Base-by-base conservation (phyloP, 1,140 invertebrate genomes). In the Sycophila sp. region DNA sequence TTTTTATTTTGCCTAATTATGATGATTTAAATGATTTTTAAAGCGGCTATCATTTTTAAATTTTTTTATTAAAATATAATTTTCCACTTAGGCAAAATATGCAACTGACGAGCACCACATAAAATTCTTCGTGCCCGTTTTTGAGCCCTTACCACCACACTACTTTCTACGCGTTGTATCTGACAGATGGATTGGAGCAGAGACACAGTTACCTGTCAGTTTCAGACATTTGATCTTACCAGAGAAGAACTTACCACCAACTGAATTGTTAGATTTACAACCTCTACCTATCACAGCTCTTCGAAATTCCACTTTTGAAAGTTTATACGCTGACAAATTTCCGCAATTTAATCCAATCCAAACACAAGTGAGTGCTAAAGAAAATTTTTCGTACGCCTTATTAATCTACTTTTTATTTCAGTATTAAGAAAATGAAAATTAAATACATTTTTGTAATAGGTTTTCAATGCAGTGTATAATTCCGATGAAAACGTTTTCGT, bases 401-500 rank as follows among this genome's bases (percentile, higher is more conserved):
- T n/a, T n/a, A n/a, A n/a, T n/a, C n/a, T n/a, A 4, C 2, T n/a
- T 30, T 1, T 30, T 30, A 38, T n/a, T n/a, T n/a, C n/a, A n/a
- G n/a, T n/a, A n/a, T n/a, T n/a, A n/a, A n/a, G n/a, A 36, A 22
- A 8, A 40, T 47, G 6, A 22, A 24, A 36, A 58, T n/a, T 47
- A 28, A 42, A 42, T 22, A n/a, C n/a, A n/a, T 11, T 22, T 47
- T 3, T 55, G 15, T 55, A 26, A 28, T 17, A 71, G 69, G 98
- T 99, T 4, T 99, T 99, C 82, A 99, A 99, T 83, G 94, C 98
- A 0, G 92, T 99, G 1, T 99, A 99, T 84, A 99, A 99, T 86
- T 96, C 93, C 15, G 97, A 99, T 84, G 98, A 99, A 77, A 99
- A 99, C 86, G 95, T 99, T 1, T 99, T 99, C 83, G 92, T 99